Percentiles rank a stretch among this genome's conserved stretches.
These are phyloP conservation scores for Corvus cornix DNA, from an alignment of 2,113 vertebrate species.

Conservation along the genomic window DNA sequence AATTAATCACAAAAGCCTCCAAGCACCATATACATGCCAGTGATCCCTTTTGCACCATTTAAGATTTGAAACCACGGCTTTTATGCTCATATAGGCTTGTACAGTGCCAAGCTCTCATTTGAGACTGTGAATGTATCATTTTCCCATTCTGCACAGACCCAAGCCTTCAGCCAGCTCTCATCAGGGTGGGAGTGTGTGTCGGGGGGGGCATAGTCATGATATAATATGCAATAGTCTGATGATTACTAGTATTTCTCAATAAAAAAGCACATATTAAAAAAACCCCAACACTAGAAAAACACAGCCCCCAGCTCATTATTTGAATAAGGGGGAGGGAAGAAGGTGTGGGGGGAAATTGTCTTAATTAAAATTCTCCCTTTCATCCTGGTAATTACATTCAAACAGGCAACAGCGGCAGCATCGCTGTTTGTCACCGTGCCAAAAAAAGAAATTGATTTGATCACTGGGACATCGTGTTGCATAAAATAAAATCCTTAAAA, in stretches of 20 bases:
- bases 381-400: conserved; percentile 77
- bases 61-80: not conserved
- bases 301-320: conserved; percentile 39
- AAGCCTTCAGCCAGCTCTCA: not conserved
- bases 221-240: conserved; percentile 16
- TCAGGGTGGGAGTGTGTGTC: not conserved
- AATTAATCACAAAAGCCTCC: conserved; percentile 36
- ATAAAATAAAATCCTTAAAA: conserved; percentile 59
- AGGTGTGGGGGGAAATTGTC: conserved; percentile 70
- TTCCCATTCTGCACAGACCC: not conserved
- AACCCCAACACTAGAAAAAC: not conserved
- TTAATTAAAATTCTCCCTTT: conserved; percentile 81
- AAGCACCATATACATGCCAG: not conserved
- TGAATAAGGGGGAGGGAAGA: conserved; percentile 52
- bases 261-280: conserved; percentile 4
- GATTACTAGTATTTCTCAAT: conserved; percentile 37
- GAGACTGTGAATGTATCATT: not conserved
- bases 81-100: not conserved
- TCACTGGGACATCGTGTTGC: conserved; percentile 63
- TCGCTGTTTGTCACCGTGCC: conserved; percentile 65
- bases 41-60: not conserved
- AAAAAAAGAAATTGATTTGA: conserved; percentile 68
- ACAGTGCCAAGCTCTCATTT: not conserved
- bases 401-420: conserved; percentile 70
- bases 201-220: not conserved